Evolutionary conservation across 1,140 invertebrate species (phyloP).

Genomic region (Glossosoma conforme): DNA sequence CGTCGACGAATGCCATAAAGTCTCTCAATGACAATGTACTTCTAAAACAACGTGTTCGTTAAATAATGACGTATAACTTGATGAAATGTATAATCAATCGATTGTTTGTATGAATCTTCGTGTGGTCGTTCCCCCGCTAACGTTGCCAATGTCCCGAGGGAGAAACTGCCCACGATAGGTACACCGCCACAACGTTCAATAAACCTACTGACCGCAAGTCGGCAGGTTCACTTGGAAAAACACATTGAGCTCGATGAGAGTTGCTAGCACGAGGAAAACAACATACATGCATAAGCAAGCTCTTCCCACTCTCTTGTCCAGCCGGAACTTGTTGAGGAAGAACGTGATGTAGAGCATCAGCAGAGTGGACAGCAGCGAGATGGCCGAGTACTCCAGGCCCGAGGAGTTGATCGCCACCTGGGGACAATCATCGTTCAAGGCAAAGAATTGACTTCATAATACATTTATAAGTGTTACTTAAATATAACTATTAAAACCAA

Average conservation of each 20-base stretch:
- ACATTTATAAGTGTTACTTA: background rate
- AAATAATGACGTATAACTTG: no score
- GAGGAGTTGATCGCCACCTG: conserved; percentile 68
- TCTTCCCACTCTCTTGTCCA: conserved; percentile 74
- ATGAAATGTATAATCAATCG: no score
- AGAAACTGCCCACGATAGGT: no score
- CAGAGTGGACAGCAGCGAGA: conserved; percentile 77
- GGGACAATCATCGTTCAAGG: conserved; percentile 25
- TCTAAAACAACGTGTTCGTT: no score
- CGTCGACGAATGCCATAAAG: no score
- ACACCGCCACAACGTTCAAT: no score
- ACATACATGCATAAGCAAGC: conserved; percentile 78
- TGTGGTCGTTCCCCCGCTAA: no score
- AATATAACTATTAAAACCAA: background rate
- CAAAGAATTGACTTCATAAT: no score
- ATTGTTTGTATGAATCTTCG: no score
- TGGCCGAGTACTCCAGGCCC: conserved; percentile 78
- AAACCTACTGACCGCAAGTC: conserved; percentile 56
- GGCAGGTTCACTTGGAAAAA: conserved; percentile 84
- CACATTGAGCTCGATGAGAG: conserved; percentile 82
- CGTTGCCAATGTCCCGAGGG: no score
- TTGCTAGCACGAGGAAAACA: conserved; percentile 76
- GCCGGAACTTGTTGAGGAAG: conserved; percentile 75
- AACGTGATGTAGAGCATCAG: conserved; percentile 74
- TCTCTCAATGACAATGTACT: no score